Evolutionary conservation across 2,888 invertebrate species (phyloP).

Genomic region (Ecliptopera silaceata): DNA sequence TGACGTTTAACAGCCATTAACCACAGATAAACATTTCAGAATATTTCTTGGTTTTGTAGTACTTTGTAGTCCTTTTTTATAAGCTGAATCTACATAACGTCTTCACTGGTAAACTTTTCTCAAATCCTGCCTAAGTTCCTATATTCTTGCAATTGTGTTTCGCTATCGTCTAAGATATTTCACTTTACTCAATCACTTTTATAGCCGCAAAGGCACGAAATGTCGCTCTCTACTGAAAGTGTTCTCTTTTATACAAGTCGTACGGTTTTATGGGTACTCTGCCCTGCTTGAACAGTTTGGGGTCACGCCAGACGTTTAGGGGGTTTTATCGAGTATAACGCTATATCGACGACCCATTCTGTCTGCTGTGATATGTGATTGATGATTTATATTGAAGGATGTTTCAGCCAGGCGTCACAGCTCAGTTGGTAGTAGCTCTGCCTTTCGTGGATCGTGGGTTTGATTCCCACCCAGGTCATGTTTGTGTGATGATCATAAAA

Average conservation of each 20-base stretch:
- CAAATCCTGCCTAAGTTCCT: background rate
- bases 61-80: too few relatives aligned
- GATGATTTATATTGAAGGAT: background rate
- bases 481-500: too few relatives aligned
- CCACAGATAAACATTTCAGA: background rate
- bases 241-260: slow-evolving; percentile 36
- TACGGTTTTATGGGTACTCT: slow-evolving; percentile 41
- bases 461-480: too few relatives aligned
- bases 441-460: too few relatives aligned
- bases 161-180: background rate
- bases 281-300: slow-evolving; percentile 40
- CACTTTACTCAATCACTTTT: slow-evolving; percentile 11
- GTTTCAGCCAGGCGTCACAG: too few relatives aligned
- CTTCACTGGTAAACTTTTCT: too few relatives aligned
- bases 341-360: slow-evolving; percentile 5
- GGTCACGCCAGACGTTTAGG: slow-evolving; percentile 37
- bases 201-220: slow-evolving; percentile 3
- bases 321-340: slow-evolving; percentile 15
- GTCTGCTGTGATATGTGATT: background rate
- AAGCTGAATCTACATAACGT: too few relatives aligned
- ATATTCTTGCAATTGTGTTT: background rate
- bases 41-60: too few relatives aligned
- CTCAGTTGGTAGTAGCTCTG: too few relatives aligned
- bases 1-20: background rate
- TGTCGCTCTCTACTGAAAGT: slow-evolving; percentile 26